Percentiles rank a stretch among this genome's conserved stretches.
These are phyloP conservation scores for Drosophila sordidula DNA, from an alignment of 2,888 invertebrate species.

Conservation along the genomic window DNA sequence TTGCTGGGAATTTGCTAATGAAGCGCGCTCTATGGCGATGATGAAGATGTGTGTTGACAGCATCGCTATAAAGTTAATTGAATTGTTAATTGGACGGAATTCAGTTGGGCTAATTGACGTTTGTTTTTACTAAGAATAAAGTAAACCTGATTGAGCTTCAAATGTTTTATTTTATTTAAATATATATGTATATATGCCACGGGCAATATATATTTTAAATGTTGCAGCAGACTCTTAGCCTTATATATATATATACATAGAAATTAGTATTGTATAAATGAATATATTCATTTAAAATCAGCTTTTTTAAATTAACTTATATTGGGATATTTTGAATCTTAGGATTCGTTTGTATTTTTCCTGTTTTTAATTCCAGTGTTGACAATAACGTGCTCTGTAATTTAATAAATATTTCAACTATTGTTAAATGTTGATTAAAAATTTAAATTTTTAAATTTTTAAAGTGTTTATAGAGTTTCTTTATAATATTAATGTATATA, in stretches of 20 bases:
- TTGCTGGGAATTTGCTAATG: conserved; percentile 69
- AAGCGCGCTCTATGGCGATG: conserved; percentile 53
- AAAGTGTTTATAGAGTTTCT: too few species aligned
- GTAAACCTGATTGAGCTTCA: conserved; percentile 12
- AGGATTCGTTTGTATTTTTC: too few species aligned
- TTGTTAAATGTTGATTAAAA: too few species aligned
- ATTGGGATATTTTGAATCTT: too few species aligned
- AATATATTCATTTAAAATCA: too few species aligned
- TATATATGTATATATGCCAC: conserved; percentile 6
- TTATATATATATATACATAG: too few species aligned
- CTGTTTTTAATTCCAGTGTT: too few species aligned
- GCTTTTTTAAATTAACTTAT: too few species aligned
- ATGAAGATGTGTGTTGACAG: conserved; percentile 60
- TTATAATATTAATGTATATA: too few species aligned
- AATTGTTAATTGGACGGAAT: conserved; percentile 68
- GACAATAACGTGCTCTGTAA: too few species aligned
- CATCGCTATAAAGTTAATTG: conserved; percentile 69
- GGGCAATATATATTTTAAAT: neutral
- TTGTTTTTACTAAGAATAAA: conserved; percentile 23
- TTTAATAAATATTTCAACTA: too few species aligned
- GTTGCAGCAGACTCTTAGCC: neutral
- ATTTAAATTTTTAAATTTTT: neutral
- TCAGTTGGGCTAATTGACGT: conserved; percentile 63
- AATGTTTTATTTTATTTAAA: conserved; percentile 14
- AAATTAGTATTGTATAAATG: too few species aligned